Evolutionary conservation across 2,797 vertebrate genomes (phyloP).

Genomic region (Falco concolor): DNA sequence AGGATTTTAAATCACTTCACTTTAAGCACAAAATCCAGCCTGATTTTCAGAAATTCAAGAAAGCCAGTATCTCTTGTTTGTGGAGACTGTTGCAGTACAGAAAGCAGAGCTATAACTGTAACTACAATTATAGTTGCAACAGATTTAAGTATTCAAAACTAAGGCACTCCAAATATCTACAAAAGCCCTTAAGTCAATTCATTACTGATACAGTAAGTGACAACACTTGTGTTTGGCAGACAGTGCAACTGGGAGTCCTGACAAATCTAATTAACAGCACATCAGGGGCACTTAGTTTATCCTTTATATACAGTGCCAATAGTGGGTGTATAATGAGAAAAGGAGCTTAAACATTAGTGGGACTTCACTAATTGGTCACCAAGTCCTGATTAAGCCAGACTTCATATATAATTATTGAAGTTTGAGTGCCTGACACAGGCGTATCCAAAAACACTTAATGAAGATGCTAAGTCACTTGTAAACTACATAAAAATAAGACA

Average conservation of each 20-base stretch:
- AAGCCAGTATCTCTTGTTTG: background rate
- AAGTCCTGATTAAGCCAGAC: constrained; percentile 39
- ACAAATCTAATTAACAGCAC: constrained; percentile 71
- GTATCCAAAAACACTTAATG: background rate
- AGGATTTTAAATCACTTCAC: background rate
- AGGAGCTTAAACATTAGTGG: constrained; percentile 52
- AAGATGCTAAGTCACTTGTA: background rate
- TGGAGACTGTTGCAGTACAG: background rate
- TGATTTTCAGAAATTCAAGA: background rate
- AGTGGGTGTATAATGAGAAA: constrained; percentile 44
- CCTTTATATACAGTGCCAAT: constrained; percentile 44
- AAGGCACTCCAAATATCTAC: constrained; percentile 37
- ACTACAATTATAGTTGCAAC: background rate
- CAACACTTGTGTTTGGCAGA: constrained; percentile 66
- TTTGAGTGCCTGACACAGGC: background rate
- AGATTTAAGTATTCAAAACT: constrained; percentile 22
- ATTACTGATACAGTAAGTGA: constrained; percentile 68
- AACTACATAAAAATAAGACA: background rate
- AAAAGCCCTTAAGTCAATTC: constrained; percentile 68
- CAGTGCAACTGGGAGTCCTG: constrained; percentile 63
- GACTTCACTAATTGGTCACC: constrained; percentile 54
- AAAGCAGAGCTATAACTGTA: background rate
- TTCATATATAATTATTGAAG: constrained; percentile 17
- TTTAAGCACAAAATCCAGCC: background rate
- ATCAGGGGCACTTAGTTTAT: constrained; percentile 58